These are phyloP conservation scores for Sesamia nonagrioides DNA, from an alignment of 1,140 invertebrate species.

Conservation along the genomic window DNA sequence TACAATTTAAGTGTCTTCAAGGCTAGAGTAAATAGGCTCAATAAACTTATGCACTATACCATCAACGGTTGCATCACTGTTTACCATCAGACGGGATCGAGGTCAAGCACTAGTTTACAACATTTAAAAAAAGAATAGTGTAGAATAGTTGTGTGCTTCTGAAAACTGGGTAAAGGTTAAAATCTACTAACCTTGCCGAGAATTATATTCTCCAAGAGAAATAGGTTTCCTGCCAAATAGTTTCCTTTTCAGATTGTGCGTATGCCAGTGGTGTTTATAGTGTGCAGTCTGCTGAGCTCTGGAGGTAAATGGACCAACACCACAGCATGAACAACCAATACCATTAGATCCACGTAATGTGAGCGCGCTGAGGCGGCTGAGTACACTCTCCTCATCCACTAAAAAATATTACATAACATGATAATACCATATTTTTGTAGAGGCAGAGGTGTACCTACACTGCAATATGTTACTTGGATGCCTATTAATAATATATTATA, in stretches of 20 bases:
- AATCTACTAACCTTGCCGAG: constrained; percentile 71
- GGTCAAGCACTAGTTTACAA: too few relatives aligned
- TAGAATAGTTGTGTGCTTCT: neutral
- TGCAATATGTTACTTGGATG: too few relatives aligned
- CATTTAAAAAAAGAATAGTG: too few relatives aligned
- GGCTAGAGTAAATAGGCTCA: too few relatives aligned
- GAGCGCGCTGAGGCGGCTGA: constrained; percentile 76
- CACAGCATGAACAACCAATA: constrained; percentile 82
- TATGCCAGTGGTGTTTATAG: constrained; percentile 86
- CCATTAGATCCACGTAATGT: constrained; percentile 74
- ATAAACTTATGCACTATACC: too few relatives aligned
- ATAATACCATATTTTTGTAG: constrained; percentile 33
- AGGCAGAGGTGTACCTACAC: too few relatives aligned
- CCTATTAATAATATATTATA: too few relatives aligned
- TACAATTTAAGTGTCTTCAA: too few relatives aligned
- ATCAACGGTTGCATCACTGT: too few relatives aligned
- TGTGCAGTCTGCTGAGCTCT: constrained; percentile 81
- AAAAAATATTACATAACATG: constrained; percentile 50
- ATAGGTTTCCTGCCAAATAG: constrained; percentile 81
- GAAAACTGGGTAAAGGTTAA: neutral
- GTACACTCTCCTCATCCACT: constrained; percentile 84
- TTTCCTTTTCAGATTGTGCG: constrained; percentile 82
- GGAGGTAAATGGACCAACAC: constrained; percentile 82
- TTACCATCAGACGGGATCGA: too few relatives aligned
- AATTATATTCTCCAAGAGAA: constrained; percentile 76